phyloP scores from a whole-genome alignment of 2,888 invertebrate species.

The Athetis lepigone region DNA sequence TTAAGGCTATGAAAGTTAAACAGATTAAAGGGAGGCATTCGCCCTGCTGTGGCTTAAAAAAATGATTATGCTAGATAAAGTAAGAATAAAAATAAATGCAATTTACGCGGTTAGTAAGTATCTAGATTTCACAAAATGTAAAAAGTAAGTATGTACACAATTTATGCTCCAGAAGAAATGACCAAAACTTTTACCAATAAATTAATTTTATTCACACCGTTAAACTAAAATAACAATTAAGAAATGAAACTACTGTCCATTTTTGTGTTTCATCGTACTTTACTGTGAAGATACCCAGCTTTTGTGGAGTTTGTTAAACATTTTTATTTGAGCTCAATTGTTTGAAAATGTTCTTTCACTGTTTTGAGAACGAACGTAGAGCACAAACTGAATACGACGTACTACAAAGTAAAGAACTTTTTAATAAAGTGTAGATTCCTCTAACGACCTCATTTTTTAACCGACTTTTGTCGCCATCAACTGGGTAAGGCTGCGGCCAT shows the following conservation, averaged over 20 bases:
- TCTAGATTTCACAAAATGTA: too few species aligned
- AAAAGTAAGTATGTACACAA: too few species aligned
- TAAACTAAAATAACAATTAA: not conserved
- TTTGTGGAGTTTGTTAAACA: constrained; percentile 45
- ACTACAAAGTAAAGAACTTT: constrained; percentile 27
- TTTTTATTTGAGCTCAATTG: constrained; percentile 58
- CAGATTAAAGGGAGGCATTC: too few species aligned
- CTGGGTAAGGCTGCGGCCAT: too few species aligned
- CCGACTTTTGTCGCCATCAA: constrained; percentile 16
- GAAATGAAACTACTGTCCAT: constrained; percentile 7
- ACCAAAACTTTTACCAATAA: too few species aligned
- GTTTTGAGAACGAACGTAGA: constrained; percentile 38
- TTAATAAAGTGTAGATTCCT: constrained; percentile 47
- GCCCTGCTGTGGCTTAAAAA: too few species aligned
- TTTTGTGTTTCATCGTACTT: not conserved
- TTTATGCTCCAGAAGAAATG: too few species aligned
- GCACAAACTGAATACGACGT: constrained; percentile 36
- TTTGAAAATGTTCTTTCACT: constrained; percentile 42
- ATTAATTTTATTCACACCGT: too few species aligned
- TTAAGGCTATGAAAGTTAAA: too few species aligned
- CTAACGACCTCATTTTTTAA: constrained; percentile 24
- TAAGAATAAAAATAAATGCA: too few species aligned
- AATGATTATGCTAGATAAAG: too few species aligned
- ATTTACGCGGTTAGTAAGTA: not conserved
- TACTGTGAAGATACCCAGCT: constrained; percentile 37